Conservation (phyloP, 2,113 vertebrate species). For the Hippotragus niger region DNA sequence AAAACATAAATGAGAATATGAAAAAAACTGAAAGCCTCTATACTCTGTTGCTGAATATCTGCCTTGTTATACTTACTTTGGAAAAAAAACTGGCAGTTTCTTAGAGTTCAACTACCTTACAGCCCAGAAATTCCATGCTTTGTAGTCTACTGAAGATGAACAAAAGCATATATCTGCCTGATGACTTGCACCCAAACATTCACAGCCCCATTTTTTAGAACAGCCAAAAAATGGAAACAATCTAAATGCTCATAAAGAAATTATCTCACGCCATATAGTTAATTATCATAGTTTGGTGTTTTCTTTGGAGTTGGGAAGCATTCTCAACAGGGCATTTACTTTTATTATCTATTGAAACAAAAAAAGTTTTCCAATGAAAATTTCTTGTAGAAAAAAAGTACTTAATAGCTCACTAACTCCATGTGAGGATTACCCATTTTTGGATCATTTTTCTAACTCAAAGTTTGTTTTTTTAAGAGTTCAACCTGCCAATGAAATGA, state of each 20-base stretch:
- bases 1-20: background rate
- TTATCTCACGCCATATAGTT: background rate
- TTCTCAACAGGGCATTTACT: background rate
- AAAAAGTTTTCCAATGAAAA: background rate
- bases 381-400: background rate
- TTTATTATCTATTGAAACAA: conserved; percentile 3
- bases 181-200: background rate
- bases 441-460: background rate
- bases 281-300: background rate
- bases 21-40: background rate
- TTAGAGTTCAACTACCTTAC: background rate
- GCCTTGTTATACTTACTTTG: background rate
- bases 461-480: background rate
- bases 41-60: background rate
- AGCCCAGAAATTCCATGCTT: background rate
- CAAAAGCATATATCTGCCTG: background rate
- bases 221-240: background rate
- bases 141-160: background rate
- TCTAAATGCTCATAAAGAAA: background rate
- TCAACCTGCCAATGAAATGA: background rate
- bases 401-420: background rate
- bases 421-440: background rate
- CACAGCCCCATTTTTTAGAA: background rate
- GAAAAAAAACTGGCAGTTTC: background rate
- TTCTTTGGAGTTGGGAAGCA: background rate